Evolutionary conservation across 30 jellyfish, hydroid and myxozoan genomes (phyloP), one percentile per base, ranked within the genome.

Genomic region (Nemopilema nomurai): DNA sequence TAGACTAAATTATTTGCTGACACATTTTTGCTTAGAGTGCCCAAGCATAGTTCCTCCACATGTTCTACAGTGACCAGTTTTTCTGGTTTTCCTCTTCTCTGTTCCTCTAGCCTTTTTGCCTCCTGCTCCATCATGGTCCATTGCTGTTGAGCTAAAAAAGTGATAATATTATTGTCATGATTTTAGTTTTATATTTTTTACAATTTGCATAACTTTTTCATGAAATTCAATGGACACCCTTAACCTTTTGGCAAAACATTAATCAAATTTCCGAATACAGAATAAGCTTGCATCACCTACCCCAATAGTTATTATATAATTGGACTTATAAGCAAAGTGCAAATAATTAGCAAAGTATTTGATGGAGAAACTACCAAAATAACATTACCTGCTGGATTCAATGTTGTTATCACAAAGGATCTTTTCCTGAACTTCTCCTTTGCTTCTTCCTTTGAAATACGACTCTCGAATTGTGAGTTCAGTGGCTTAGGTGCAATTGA

Each of bases 81-180:
- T 21, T 32, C 49, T 67, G 22, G 49, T 24, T 67, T 67, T 67
- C 32, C 21, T 67, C 32, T 21, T 24, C 32, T 32, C 33, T 20
- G 22, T 21, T 32, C 50, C 32, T 24, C 32, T 20, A 6, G 49
- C 49, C 24, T 21, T 67, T 67, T 26, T 67, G 77, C 77, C 33
- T 20, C 77, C 49, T 21, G 49, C 33, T 67, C 33, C 49, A 67
- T 21, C 49, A 20, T 67, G 77, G 49, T 24, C 32, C 18, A 1
- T 63, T 63, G 72, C 72, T 19, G 72, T 63, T 63, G 72, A 63
- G 72, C 72, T 63, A 63, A 19, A 63, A n/a, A 63, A 63, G 29
- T 63, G 72, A 63, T 19, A 63, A 63, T 24, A 63, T n/a, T 63
- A 24, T n/a, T 24, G 72, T 24, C 26, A 63, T 19, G 26, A 63